These are phyloP conservation scores for Drosophila prosaltans DNA, from an alignment of 1,140 invertebrate genomes.

Conservation along the genomic window DNA sequence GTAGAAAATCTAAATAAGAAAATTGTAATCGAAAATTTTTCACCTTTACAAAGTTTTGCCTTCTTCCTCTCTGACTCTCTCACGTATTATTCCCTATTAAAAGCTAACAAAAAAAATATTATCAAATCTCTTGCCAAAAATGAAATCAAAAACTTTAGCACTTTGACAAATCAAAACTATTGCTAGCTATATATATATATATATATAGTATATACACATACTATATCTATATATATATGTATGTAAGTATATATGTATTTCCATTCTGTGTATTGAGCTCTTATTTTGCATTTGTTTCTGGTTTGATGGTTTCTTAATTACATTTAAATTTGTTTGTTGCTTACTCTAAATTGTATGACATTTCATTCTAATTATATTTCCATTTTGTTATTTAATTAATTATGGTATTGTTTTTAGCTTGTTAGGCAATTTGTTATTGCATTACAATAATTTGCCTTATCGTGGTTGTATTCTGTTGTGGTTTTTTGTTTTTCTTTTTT, in stretches of 20 bases:
- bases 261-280: slow-evolving; percentile 25
- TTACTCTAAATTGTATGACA: slow-evolving; percentile 67
- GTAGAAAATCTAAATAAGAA: slow-evolving; percentile 25
- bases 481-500: slow-evolving; percentile 11
- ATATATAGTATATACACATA: background rate
- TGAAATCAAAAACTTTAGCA: slow-evolving; percentile 22
- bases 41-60: slow-evolving; percentile 28
- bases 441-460: slow-evolving; percentile 1
- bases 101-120: slow-evolving; percentile 52
- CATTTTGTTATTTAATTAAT: slow-evolving; percentile 44
- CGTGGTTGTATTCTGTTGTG: slow-evolving; percentile 10
- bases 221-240: background rate
- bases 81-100: slow-evolving; percentile 52
- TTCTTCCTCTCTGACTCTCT: background rate
- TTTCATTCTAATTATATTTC: slow-evolving; percentile 42
- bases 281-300: slow-evolving; percentile 31
- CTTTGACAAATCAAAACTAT: slow-evolving; percentile 43
- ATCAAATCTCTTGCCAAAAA: slow-evolving; percentile 34
- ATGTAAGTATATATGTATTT: background rate
- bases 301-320: slow-evolving; percentile 54
- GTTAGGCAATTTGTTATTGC: slow-evolving; percentile 3
- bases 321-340: slow-evolving; percentile 52
- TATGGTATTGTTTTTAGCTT: slow-evolving; percentile 32
- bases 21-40: slow-evolving; percentile 45
- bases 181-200: slow-evolving; percentile 24